Conservation (phyloP, 1,140 invertebrate genomes). For the Drosophila busckii region DNA sequence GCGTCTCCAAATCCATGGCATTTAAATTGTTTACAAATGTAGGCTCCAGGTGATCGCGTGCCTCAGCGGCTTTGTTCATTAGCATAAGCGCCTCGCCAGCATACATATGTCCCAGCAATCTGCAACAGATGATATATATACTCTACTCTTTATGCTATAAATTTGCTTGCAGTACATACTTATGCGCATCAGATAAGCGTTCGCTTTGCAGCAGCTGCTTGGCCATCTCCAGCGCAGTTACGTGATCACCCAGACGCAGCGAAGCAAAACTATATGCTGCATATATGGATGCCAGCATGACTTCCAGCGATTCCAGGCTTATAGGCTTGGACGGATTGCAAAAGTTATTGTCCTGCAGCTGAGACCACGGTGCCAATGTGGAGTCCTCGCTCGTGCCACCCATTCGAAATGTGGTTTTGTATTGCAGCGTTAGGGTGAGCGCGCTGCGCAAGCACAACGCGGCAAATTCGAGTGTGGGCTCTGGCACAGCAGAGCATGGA, state of each 20-base stretch:
- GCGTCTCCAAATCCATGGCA: slow-evolving; percentile 71
- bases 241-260: slow-evolving; percentile 90
- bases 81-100: slow-evolving; percentile 93
- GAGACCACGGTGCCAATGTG: slow-evolving; percentile 60
- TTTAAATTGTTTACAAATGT: slow-evolving; percentile 83
- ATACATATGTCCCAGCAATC: slow-evolving; percentile 92
- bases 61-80: slow-evolving; percentile 90
- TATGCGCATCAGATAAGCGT: slow-evolving; percentile 71
- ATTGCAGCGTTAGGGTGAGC: slow-evolving; percentile 80
- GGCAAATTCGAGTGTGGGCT: slow-evolving; percentile 93
- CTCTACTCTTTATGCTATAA: too few relatives aligned
- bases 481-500: slow-evolving; percentile 89
- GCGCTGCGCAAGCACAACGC: slow-evolving; percentile 93
- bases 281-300: slow-evolving; percentile 85
- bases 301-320: slow-evolving; percentile 69
- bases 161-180: slow-evolving; percentile 26
- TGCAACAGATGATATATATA: too few relatives aligned
- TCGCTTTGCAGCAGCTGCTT: slow-evolving; percentile 58
- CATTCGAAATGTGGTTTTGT: slow-evolving; percentile 79
- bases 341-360: slow-evolving; percentile 75
- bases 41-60: slow-evolving; percentile 90
- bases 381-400: slow-evolving; percentile 59
- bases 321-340: slow-evolving; percentile 79
- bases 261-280: slow-evolving; percentile 90
- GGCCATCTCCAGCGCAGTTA: slow-evolving; percentile 88